A percentile compares a stretch with the other conserved stretches of the same genome.
Evolutionary conservation across 2,888 invertebrate species (phyloP).

Genomic region (Diploptera punctata): DNA sequence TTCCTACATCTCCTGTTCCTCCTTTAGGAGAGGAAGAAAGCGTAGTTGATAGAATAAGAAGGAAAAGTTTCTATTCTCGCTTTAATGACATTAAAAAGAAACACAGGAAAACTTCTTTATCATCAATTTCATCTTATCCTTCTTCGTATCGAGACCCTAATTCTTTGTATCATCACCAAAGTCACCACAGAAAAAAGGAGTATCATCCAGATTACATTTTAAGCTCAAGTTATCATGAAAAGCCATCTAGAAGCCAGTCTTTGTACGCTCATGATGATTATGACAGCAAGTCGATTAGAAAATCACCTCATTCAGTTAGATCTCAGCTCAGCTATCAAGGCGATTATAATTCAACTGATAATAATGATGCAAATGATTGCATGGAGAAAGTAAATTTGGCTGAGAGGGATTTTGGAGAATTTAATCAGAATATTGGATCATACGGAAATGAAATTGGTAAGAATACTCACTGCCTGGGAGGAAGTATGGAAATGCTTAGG

Average conservation of each 20-base stretch:
- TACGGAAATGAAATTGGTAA: not conserved
- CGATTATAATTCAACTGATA: not conserved
- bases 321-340: not conserved
- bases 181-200: not conserved
- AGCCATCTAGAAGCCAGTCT: constrained; percentile 16
- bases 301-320: not conserved
- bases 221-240: not conserved
- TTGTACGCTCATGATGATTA: not conserved
- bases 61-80: constrained; percentile 88
- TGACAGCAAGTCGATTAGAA: not conserved
- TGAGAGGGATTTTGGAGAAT: not conserved
- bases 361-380: not conserved
- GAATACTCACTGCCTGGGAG: not conserved
- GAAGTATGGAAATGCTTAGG: constrained; percentile 2
- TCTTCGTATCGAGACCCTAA: constrained; percentile 15
- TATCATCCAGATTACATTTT: not conserved
- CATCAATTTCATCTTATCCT: constrained; percentile 2
- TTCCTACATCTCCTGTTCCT: constrained; percentile 22
- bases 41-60: constrained; percentile 82
- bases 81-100: constrained; percentile 82
- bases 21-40: constrained; percentile 63
- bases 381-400: not conserved
- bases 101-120: constrained; percentile 27
- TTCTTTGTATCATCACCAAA: not conserved
- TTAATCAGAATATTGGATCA: not conserved